These are phyloP conservation scores for Pachydiplax longipennis DNA, from an alignment of 2,888 invertebrate species.

Conservation along the genomic window DNA sequence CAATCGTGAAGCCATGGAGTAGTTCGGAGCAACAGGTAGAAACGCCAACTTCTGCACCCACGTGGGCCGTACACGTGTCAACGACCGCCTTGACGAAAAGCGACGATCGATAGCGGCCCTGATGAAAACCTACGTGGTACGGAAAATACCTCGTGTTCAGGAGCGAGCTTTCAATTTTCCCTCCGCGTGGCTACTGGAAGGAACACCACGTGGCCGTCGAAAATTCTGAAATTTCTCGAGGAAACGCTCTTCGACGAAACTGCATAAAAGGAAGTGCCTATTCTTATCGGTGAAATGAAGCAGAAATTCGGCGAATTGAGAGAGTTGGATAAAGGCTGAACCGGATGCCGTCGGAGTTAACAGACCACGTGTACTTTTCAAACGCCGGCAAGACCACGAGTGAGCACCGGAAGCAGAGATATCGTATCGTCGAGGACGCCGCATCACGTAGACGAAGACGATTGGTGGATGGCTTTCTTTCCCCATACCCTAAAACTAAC, in stretches of 20 bases:
- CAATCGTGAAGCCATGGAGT: neutral
- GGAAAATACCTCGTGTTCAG: no score
- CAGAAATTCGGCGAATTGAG: neutral
- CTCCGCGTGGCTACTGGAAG: no score
- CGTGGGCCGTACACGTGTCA: neutral
- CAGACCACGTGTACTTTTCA: neutral
- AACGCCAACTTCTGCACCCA: neutral
- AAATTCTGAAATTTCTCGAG: neutral
- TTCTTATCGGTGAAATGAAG: neutral
- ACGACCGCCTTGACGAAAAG: neutral
- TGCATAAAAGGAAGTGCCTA: neutral
- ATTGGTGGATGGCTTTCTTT: neutral
- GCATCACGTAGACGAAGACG: neutral
- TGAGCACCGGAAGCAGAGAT: neutral
- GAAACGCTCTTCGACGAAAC: neutral
- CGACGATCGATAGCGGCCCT: neutral
- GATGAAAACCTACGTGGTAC: neutral
- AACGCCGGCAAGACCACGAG: neutral
- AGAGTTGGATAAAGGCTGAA: neutral
- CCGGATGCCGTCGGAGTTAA: neutral
- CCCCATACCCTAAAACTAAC: neutral
- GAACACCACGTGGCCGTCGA: no score
- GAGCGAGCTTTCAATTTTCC: no score
- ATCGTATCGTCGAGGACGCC: neutral
- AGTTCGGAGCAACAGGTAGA: constrained; percentile 17